These are phyloP conservation scores for Peromyscus nudipes DNA, from an alignment of 2,797 vertebrate genomes.

Conservation along the genomic window DNA sequence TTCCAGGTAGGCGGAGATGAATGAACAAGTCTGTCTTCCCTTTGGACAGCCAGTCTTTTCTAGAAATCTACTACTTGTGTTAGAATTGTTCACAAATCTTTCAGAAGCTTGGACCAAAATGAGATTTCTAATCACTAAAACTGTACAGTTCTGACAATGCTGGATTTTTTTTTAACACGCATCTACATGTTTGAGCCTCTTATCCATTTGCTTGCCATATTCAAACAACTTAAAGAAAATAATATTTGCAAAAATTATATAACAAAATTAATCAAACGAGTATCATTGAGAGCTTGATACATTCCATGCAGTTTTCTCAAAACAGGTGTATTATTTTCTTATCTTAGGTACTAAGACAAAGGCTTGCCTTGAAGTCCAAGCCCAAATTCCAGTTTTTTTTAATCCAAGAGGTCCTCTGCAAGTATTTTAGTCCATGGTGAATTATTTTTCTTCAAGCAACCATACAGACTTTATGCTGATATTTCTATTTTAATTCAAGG, in stretches of 20 bases:
- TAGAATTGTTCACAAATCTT: conserved; percentile 65
- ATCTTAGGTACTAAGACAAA: conserved; percentile 33
- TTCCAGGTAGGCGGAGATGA: conserved; percentile 55
- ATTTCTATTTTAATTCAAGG: conserved; percentile 67
- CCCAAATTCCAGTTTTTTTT: neutral
- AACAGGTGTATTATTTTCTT: conserved; percentile 3
- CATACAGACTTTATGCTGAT: neutral
- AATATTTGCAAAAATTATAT: neutral
- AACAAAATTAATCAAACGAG: conserved; percentile 24
- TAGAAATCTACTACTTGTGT: conserved; percentile 60
- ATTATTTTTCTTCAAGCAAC: conserved; percentile 57
- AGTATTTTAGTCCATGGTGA: neutral
- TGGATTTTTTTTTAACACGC: neutral
- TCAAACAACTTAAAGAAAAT: conserved; percentile 37
- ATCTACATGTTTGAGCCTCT: neutral
- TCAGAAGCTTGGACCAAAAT: conserved; percentile 24
- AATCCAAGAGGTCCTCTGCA: neutral
- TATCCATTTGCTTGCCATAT: neutral
- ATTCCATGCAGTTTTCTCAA: neutral
- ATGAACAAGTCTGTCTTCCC: neutral
- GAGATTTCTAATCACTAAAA: conserved; percentile 54
- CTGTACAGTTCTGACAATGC: neutral
- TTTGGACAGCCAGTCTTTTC: conserved; percentile 58
- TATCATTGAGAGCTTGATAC: neutral
- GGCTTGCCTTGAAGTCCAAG: neutral